Evolutionary conservation across 2,888 invertebrate genomes (phyloP), one percentile per base, ranked within the genome.

Genomic region (Napeogenes inachia): DNA sequence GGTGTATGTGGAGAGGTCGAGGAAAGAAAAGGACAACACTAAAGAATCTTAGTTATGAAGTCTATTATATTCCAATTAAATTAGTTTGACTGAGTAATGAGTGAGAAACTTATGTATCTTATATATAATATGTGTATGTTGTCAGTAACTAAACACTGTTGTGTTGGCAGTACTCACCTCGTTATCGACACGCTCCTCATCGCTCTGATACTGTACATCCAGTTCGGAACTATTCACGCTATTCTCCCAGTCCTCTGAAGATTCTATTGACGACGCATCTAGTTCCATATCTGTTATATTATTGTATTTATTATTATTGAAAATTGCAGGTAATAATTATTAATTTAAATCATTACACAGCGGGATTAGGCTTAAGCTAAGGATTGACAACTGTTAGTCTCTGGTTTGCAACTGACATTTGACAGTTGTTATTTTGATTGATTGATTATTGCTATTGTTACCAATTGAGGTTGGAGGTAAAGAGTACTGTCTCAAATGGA

Each of bases 201-300:
- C 85, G 69, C 92, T 93, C 71, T 92, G 92, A 70, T 93, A 92
- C 60, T 92, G 92, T 0, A 92, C 89, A 64, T 93, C 92, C 13
- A 93, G 75, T 67, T 93, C 92, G 0, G 92, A 92, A 21, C 93
- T 93, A 69, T 91, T 89, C 12, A 92, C 87, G 64, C 92, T 93
- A 71, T 92, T 92, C 75, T 92, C 93, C 93, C 93, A 93, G 72
- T 93, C 93, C 35, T 88, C 87, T 0, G 87, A 86, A 0, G 91
- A 87, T 45, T 91, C 89, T n/a, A 82, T 67, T 0, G 89, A 89
- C 0, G 89, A 88, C 2, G 81, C 83, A 60, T 89, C 89, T 21
- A 87, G 54, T 2, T 89, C 89, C 66, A 87, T 72, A 32, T 89
- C 89, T 66, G 77, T 59, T 66, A 57, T 0, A 54, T 62, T 21